Conservation (phyloP, 1,140 invertebrate genomes). For the Steinernema feltiae region DNA sequence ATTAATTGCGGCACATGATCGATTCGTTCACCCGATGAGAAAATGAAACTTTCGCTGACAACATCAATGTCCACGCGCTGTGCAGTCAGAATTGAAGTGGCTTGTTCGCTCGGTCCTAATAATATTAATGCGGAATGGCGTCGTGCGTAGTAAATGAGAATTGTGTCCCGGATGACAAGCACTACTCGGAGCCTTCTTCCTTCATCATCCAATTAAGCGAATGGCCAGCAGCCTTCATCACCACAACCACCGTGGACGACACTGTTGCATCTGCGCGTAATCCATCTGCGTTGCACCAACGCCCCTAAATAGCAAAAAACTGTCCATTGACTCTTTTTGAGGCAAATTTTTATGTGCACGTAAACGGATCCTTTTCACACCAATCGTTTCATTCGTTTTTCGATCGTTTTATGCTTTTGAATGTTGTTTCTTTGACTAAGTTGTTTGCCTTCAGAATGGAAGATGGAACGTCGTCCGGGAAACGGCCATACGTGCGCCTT, state of each 20-base stretch:
- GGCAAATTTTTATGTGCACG: background rate
- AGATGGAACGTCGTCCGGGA: conserved; percentile 38
- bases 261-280: background rate
- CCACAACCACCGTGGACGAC: background rate
- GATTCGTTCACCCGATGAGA: too few relatives aligned
- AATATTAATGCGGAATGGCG: conserved; percentile 13
- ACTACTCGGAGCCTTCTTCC: background rate
- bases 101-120: background rate
- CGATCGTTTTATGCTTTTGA: too few relatives aligned
- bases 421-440: too few relatives aligned
- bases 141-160: conserved; percentile 4
- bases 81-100: background rate
- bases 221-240: background rate
- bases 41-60: background rate
- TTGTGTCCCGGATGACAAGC: background rate
- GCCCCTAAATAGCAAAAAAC: background rate
- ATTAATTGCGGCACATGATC: background rate
- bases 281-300: background rate
- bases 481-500: conserved; percentile 53
- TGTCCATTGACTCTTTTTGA: background rate
- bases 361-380: background rate
- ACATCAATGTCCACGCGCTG: background rate
- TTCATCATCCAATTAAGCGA: background rate
- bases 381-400: too few relatives aligned
- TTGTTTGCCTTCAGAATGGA: conserved; percentile 51